Conservation (phyloP, 2,797 vertebrate genomes). For the Meriones psammophilus region DNA sequence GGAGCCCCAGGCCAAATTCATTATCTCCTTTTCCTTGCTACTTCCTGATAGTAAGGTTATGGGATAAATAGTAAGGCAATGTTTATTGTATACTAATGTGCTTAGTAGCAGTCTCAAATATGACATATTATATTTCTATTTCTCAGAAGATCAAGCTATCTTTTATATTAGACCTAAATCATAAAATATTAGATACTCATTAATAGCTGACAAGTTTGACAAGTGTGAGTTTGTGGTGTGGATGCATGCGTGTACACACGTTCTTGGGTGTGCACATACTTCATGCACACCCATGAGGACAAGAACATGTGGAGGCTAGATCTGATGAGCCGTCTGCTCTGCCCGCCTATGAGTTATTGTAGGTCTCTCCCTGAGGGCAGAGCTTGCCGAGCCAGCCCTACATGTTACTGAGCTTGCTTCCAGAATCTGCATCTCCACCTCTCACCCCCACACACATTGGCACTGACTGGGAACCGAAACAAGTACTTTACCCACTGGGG, state of each 20-base stretch:
- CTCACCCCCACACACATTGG: neutral
- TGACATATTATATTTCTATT: neutral
- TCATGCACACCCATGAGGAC: neutral
- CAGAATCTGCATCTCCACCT: neutral
- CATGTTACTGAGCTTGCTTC: no score
- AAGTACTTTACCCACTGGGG: neutral
- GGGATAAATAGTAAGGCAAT: neutral
- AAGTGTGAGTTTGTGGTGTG: neutral
- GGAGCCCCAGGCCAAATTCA: neutral
- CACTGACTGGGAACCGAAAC: neutral
- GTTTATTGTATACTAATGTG: neutral
- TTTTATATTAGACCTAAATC: neutral
- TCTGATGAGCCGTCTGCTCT: neutral
- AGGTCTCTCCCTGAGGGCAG: neutral
- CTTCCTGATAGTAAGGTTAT: slow-evolving; percentile 35
- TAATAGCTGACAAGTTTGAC: neutral
- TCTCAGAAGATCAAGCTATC: neutral
- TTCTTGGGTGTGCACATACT: neutral
- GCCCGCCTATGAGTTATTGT: neutral
- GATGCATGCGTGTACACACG: neutral
- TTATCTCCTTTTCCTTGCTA: neutral
- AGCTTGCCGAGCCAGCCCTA: neutral
- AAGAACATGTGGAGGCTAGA: neutral
- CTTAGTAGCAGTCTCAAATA: neutral
- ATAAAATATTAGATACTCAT: neutral